A percentile compares a stretch with the other conserved stretches of the same genome.
phyloP scores from a whole-genome alignment of 2,797 vertebrate species.

The Spea hammondii region DNA sequence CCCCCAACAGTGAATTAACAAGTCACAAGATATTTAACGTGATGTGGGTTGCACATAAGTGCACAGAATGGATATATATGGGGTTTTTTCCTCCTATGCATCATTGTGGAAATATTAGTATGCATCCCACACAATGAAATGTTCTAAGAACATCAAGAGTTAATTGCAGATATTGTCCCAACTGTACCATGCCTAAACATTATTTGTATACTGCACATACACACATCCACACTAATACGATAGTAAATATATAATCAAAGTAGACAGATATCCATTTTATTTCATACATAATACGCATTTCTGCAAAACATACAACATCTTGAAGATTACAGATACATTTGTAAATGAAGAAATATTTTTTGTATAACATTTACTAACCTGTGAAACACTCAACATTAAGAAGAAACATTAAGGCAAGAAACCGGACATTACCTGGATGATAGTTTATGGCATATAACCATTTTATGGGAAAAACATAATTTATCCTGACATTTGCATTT shows the following conservation, averaged over 20 bases:
- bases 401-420: slow-evolving; percentile 36
- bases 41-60: slow-evolving; percentile 21
- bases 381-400: slow-evolving; percentile 32
- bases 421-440: neutral
- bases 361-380: neutral
- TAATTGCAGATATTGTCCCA: neutral
- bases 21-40: slow-evolving; percentile 3
- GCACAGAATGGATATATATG: neutral
- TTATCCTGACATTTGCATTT: slow-evolving; percentile 45
- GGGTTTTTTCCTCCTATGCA: neutral
- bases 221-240: neutral
- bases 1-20: slow-evolving; percentile 9
- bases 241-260: too few relatives aligned
- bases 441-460: slow-evolving; percentile 23
- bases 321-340: neutral
- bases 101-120: neutral
- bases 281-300: neutral
- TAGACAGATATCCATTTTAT: too few relatives aligned
- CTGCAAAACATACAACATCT: neutral
- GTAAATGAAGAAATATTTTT: neutral
- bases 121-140: neutral
- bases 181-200: neutral
- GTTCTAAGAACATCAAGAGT: neutral
- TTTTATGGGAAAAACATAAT: slow-evolving; percentile 49
- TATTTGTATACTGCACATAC: neutral